phyloP scores from a whole-genome alignment of 2,797 vertebrate genomes.

The Tokudaia muenninki region DNA sequence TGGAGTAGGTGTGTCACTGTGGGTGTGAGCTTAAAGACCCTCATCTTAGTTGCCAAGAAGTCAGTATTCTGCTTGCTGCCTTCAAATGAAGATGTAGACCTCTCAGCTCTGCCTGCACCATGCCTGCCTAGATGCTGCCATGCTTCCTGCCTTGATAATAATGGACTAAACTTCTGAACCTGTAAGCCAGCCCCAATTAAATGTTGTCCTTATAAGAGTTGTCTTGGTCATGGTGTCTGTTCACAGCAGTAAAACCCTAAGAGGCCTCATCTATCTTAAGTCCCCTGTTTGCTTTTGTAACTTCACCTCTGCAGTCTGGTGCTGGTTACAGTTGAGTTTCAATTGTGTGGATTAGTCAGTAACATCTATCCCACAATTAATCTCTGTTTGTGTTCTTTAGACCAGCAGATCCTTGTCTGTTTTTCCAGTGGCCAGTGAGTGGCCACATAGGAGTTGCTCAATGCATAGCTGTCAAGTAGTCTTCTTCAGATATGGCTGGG shows the following conservation, averaged over 20 bases:
- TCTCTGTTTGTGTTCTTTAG: not conserved
- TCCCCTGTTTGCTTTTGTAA: not conserved
- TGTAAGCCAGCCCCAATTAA: not conserved
- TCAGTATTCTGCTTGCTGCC: not conserved
- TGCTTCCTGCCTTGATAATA: not conserved
- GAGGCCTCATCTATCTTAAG: not conserved
- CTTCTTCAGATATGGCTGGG: not conserved
- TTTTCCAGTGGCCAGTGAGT: not conserved
- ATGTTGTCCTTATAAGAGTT: not conserved
- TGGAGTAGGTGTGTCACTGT: not conserved
- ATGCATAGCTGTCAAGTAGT: not conserved
- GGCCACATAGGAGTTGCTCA: not conserved
- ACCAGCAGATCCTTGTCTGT: not conserved
- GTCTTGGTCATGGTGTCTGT: not conserved
- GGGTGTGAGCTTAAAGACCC: not conserved
- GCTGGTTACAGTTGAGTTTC: not conserved
- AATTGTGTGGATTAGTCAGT: not conserved
- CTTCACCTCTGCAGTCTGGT: not conserved
- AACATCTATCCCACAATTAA: not conserved
- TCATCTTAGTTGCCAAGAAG: not conserved
- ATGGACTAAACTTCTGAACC: not conserved
- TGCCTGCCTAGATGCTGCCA: not conserved
- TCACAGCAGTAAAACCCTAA: not conserved
- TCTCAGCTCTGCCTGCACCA: not conserved
- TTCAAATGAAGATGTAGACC: not conserved